Base-by-base conservation (phyloP, 2,797 vertebrate species). In the Arctocebus calabarensis region DNA sequence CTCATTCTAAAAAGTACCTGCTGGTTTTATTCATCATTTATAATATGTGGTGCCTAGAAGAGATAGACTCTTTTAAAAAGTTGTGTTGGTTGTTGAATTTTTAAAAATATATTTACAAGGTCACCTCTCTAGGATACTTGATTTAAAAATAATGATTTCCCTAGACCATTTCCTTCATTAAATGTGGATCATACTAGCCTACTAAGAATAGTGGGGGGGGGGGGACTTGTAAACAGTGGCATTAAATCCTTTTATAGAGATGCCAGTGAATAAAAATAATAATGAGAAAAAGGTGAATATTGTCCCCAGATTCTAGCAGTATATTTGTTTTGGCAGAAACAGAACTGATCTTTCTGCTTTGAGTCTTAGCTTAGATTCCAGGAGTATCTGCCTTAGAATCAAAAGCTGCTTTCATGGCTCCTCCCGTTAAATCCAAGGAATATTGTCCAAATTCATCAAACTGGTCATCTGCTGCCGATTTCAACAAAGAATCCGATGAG, bases 401-500 rank as follows among this genome's bases (percentile, higher is more conserved):
- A 82, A 93, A 96, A 94, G 22, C 61, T 64, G 61, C 84, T 96
- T 96, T 94, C 70, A 90, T 81, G 91, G 17, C 62, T 84, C 40
- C 86, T 89, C 61, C 74, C 57, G 73, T 62, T 87, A 73, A 75
- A 93, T 84, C 93, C 68, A 91, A 87, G 70, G 45, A 11, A 3
- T 84, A 66, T 95, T 91, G 57, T 97, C 23, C 62, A 57, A 78
- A n/a, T 32, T 34, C 43, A 19, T 82, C 55, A 29, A 64, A 94
- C 40, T 88, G 87, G 61, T 91, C 52, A 45, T 37, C 79, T 66
- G 43, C 45, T 97, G 68, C 68, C 90, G 90, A 25, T 88, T 93
- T 78, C 77, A 93, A 87, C 90, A 94, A 96, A 94, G 94, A 89
- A 34, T 82, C 13, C 34, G 87, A 96, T 95, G 87, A 97, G 66